Base-by-base conservation (phyloP, 2,797 vertebrate genomes). In the Gallinago nigripennis region DNA sequence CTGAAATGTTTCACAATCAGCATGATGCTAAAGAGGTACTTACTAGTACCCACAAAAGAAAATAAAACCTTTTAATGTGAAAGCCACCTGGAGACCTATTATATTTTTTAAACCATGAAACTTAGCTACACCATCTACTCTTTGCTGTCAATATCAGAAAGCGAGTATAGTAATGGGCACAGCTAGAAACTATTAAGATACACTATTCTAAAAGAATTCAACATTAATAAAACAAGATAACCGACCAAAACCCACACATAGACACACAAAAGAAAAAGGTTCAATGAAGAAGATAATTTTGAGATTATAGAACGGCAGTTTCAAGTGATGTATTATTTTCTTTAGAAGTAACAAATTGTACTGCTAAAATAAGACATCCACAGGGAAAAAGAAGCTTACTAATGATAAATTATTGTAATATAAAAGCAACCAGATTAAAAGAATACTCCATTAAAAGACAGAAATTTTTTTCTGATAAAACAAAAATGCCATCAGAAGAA, bases 341-440 rank as follows among this genome's bases (percentile, higher is more conserved):
- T 75, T 75, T 58, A 12, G 20, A 94, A 65, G 39, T n/a, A 88
- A 85, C 21, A 65, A 81, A 91, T 30, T 58, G 28, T 45, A 39
- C 31, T 66, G 45, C n/a, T 92, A 72, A 90, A 94, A 82, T 69
- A 65, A 94, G 75, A 78, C 6, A 78, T 25, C 17, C 35, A 78
- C 5, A 63, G 33, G 51, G 50, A 78, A 86, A 90, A 91, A 57
- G 35, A 33, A 83, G 21, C 17, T 75, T 78, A n/a, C 33, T 90
- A 72, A 84, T 78, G 72, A 92, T 63, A 90, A 93, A 90, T 83
- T 78, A 76, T 69, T 76, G 43, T n/a, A 88, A 86, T 66, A 54
- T 60, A 88, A 86, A 83, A 91, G 20, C 23, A 92, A 84, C 5
- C 5, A 91, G 48, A 89, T 68, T 94, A 68, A 88, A 92, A 73